These are phyloP conservation scores for Gavia stellata DNA, from an alignment of 2,113 vertebrate species.

Conservation along the genomic window DNA sequence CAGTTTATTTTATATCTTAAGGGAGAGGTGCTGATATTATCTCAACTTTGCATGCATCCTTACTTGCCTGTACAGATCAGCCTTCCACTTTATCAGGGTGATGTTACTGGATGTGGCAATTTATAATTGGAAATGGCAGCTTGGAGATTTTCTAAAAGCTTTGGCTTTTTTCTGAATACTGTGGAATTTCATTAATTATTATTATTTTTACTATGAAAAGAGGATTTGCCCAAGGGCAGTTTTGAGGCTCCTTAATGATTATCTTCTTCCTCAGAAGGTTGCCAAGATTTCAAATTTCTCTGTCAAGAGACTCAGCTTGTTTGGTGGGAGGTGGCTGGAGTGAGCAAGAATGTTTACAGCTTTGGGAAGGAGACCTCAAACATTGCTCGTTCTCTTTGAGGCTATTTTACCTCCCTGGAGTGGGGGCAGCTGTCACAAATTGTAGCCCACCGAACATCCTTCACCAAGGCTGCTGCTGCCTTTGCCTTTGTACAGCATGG, in stretches of 20 bases:
- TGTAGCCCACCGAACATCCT: neutral
- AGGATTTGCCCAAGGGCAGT: constrained; percentile 73
- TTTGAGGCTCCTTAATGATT: constrained; percentile 55
- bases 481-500: neutral
- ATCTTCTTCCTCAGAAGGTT: constrained; percentile 37
- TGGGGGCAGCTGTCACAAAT: constrained; percentile 43
- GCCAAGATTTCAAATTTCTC: constrained; percentile 64
- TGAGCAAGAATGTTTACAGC: neutral
- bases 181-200: constrained; percentile 70
- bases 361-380: neutral
- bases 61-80: constrained; percentile 21
- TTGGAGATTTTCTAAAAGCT: constrained; percentile 41
- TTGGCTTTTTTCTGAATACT: constrained; percentile 45
- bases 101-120: constrained; percentile 40
- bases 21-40: constrained; percentile 29
- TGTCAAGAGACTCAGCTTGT: constrained; percentile 43
- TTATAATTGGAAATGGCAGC: constrained; percentile 54
- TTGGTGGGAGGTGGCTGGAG: constrained; percentile 43
- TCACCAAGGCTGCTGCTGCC: neutral
- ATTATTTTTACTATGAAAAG: constrained; percentile 73
- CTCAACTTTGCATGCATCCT: constrained; percentile 20
- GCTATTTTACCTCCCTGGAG: constrained; percentile 23
- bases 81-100: neutral
- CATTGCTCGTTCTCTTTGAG: constrained; percentile 51
- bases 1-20: constrained; percentile 2